Percentiles rank a stretch among this genome's conserved stretches.
Evolutionary conservation across 2,113 vertebrate genomes (phyloP).

Genomic region (Cettia cetti): DNA sequence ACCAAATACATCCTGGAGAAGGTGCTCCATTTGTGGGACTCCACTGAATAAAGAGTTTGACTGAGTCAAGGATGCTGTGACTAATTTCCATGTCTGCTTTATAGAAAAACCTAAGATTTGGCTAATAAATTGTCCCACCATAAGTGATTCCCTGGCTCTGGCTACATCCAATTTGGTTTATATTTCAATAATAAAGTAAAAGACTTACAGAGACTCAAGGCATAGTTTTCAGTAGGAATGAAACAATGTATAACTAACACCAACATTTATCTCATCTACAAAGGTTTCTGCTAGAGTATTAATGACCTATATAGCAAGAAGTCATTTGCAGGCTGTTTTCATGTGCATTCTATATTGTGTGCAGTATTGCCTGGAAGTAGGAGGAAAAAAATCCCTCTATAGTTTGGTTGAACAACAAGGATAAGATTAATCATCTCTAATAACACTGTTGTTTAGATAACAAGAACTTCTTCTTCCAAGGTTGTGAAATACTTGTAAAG

Average conservation of each 20-base stretch:
- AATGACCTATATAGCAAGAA: neutral
- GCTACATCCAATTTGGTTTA: neutral
- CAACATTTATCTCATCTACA: neutral
- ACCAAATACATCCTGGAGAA: neutral
- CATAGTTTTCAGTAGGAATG: neutral
- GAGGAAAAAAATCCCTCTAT: neutral
- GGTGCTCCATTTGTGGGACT: neutral
- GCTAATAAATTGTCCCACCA: neutral
- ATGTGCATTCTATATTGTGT: neutral
- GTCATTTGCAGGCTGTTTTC: neutral
- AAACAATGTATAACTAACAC: neutral
- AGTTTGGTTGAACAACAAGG: neutral
- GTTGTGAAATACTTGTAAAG: slow-evolving; percentile 7
- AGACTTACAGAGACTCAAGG: neutral
- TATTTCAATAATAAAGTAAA: neutral
- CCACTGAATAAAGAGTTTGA: neutral
- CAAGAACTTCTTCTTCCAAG: neutral
- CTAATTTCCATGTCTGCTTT: neutral
- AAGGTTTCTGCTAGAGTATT: neutral
- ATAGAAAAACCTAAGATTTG: neutral
- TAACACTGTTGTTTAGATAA: neutral
- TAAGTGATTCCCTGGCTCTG: neutral
- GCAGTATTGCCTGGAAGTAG: neutral
- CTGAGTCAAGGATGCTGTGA: neutral
- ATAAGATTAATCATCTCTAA: neutral